These are phyloP conservation scores for Centropyge bicolor DNA, from an alignment of 2,797 vertebrate genomes.

Conservation along the genomic window DNA sequence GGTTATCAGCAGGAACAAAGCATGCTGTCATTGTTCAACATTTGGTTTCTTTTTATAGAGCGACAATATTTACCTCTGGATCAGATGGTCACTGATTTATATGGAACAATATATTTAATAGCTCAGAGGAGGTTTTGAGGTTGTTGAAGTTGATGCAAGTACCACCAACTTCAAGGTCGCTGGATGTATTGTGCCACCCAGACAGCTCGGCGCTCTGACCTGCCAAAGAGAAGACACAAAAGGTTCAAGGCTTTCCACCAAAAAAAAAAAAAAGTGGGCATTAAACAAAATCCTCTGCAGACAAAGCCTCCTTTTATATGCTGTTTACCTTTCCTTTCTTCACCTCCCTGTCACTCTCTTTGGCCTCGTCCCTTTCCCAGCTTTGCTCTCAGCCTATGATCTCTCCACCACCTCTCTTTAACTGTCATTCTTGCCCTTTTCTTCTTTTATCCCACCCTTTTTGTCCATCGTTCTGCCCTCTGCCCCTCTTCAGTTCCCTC, in stretches of 20 bases:
- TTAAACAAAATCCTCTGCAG: constrained; percentile 47
- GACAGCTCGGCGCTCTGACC: constrained; percentile 37
- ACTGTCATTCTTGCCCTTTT: constrained; percentile 46
- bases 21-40: constrained; percentile 10
- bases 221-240: constrained; percentile 49
- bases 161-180: constrained; percentile 13
- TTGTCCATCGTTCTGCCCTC: constrained; percentile 47
- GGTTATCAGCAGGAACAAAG: constrained; percentile 38
- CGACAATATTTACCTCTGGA: constrained; percentile 23
- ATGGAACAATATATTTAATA: constrained; percentile 31
- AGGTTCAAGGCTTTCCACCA: constrained; percentile 47
- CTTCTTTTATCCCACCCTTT: constrained; percentile 52
- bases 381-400: constrained; percentile 21
- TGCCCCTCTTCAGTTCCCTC: constrained; percentile 41
- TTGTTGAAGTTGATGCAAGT: constrained; percentile 37
- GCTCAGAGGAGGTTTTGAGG: constrained; percentile 11
- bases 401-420: constrained; percentile 44
- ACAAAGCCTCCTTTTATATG: constrained; percentile 70
- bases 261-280: constrained; percentile 56
- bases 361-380: constrained; percentile 43
- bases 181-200: constrained; percentile 33
- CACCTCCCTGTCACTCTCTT: constrained; percentile 43
- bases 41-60: constrained; percentile 26
- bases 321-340: constrained; percentile 65
- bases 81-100: constrained; percentile 34